Conservation (phyloP, 2,113 vertebrate species). For the Alethe diademata region DNA sequence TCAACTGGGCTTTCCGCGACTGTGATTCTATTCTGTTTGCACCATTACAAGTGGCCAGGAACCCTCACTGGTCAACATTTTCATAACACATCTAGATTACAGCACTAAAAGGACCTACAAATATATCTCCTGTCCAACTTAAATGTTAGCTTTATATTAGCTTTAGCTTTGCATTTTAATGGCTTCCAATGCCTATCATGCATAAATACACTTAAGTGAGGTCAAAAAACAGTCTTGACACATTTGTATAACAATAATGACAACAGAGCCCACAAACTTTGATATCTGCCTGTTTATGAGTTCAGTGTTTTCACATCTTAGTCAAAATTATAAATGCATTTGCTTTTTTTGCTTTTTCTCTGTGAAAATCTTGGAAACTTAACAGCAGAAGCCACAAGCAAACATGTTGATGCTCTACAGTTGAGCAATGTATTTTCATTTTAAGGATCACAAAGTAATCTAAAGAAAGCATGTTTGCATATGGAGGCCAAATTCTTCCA, state of each 20-base stretch:
- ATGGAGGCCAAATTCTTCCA: neutral
- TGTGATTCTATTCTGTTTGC: neutral
- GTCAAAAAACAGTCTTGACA: neutral
- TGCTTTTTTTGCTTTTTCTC: neutral
- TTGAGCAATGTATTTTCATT: neutral
- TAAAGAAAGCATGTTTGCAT: neutral
- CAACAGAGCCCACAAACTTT: neutral
- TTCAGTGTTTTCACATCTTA: neutral
- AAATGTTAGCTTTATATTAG: neutral
- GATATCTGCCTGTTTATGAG: neutral
- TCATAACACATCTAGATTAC: neutral
- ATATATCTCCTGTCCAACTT: neutral
- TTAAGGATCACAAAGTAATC: neutral
- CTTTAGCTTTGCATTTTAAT: neutral
- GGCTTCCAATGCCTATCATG: neutral
- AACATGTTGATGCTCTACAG: neutral
- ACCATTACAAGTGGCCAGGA: neutral
- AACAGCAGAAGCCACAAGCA: neutral
- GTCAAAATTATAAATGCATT: neutral
- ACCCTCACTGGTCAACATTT: neutral
- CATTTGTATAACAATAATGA: neutral
- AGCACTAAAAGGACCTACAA: neutral
- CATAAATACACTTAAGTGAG: neutral
- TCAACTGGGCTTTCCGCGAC: neutral
- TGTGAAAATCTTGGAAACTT: neutral